Percentiles rank a stretch among this genome's conserved stretches.
Evolutionary conservation across 1,140 invertebrate species (phyloP).

Genomic region (Asobara japonica): DNA sequence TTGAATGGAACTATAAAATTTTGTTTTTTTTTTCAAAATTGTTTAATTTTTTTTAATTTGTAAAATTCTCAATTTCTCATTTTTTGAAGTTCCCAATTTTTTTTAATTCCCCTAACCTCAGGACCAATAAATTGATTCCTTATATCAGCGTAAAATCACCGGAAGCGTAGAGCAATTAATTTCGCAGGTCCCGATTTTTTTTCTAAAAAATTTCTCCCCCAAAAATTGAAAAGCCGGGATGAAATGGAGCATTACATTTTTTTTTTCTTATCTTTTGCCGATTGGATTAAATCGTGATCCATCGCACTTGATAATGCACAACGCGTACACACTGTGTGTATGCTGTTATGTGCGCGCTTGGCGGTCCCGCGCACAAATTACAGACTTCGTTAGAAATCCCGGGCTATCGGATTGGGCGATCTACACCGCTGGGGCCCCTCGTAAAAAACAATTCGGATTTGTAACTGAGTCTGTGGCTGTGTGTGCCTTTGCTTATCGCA

Average conservation of each 20-base stretch:
- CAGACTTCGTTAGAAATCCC: constrained; percentile 41
- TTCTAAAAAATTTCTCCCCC: no score
- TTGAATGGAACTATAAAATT: no score
- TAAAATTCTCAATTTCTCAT: no score
- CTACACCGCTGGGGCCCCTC: constrained; percentile 26
- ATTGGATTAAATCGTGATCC: constrained; percentile 40
- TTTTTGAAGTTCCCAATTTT: no score
- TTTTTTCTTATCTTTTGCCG: constrained; percentile 29
- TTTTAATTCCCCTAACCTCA: no score
- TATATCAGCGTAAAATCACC: no score
- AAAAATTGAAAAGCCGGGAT: background rate
- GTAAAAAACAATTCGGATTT: constrained; percentile 32
- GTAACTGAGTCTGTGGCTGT: constrained; percentile 21
- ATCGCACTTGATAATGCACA: constrained; percentile 32
- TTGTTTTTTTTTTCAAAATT: no score
- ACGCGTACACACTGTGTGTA: constrained; percentile 8
- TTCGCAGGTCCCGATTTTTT: no score
- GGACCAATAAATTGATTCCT: no score
- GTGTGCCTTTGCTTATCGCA: constrained; percentile 6
- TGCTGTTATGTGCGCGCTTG: constrained; percentile 22
- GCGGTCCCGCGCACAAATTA: constrained; percentile 40
- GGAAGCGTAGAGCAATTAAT: no score
- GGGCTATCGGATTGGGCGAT: constrained; percentile 34
- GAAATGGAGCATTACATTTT: constrained; percentile 25
- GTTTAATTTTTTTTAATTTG: no score